These are phyloP conservation scores for Pseudomyrmex dendroicus DNA, from an alignment of 1,140 invertebrate species.

Conservation along the genomic window DNA sequence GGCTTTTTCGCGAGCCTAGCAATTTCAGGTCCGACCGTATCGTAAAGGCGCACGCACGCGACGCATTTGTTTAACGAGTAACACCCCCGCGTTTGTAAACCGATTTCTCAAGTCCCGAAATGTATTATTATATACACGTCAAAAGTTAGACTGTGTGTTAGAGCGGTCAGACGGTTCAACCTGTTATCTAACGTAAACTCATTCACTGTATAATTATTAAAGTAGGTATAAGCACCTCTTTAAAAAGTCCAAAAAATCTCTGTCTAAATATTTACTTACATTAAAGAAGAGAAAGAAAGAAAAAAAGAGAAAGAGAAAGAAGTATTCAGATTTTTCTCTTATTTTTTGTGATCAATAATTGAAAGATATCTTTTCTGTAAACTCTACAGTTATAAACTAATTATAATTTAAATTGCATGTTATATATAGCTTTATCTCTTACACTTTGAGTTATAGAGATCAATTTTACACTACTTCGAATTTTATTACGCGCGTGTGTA, in stretches of 20 bases:
- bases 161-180: background rate
- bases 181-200: constrained; percentile 2
- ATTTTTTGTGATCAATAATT: background rate
- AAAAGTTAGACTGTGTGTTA: background rate
- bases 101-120: constrained; percentile 25
- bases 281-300: too few relatives aligned
- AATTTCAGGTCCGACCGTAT: constrained; percentile 50
- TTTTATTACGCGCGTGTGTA: background rate
- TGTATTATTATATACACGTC: constrained; percentile 12
- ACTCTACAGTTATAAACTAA: background rate
- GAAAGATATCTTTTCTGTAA: too few relatives aligned
- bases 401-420: constrained; percentile 2
- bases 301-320: background rate
- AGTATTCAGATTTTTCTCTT: background rate
- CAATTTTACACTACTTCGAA: background rate
- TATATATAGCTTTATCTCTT: background rate
- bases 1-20: constrained; percentile 61
- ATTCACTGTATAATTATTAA: background rate
- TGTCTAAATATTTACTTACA: too few relatives aligned
- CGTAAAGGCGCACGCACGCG: constrained; percentile 8
- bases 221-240: background rate
- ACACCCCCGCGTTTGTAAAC: constrained; percentile 39
- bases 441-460: background rate
- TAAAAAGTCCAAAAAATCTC: background rate
- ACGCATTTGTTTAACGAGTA: constrained; percentile 42